A percentile compares a stretch with the other conserved stretches of the same genome.
Evolutionary conservation across 1,140 invertebrate genomes (phyloP).

Genomic region (Drosophila quadrilineata): DNA sequence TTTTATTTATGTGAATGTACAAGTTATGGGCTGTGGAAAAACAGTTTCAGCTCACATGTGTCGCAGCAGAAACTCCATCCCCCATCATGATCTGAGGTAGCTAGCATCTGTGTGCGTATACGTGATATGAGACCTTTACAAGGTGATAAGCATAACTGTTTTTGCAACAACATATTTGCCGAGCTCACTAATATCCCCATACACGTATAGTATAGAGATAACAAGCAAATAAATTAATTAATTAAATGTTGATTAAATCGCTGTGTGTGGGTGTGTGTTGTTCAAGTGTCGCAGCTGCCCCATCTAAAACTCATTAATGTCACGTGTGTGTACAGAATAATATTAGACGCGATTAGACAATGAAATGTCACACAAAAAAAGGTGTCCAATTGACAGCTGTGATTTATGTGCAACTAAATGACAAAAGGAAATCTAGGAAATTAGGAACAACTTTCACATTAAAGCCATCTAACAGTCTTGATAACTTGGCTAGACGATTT

Average conservation of each 20-base stretch:
- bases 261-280: too few relatives aligned
- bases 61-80: constrained; percentile 12
- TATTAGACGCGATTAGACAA: constrained; percentile 13
- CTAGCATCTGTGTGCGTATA: background rate
- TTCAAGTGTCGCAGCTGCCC: constrained; percentile 64
- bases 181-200: background rate
- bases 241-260: constrained; percentile 56
- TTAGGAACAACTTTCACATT: too few relatives aligned
- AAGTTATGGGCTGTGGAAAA: constrained; percentile 47
- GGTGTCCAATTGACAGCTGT: constrained; percentile 63
- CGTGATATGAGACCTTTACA: background rate
- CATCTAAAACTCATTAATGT: constrained; percentile 60
- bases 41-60: constrained; percentile 51
- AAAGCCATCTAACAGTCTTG: background rate
- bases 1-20: constrained; percentile 29
- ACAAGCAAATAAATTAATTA: constrained; percentile 74
- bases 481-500: too few relatives aligned
- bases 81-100: background rate
- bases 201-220: constrained; percentile 51
- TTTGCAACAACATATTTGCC: constrained; percentile 33
- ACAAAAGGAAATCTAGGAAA: too few relatives aligned
- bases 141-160: constrained; percentile 47
- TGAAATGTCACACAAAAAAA: constrained; percentile 11
- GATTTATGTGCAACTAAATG: constrained; percentile 44
- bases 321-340: constrained; percentile 11